These are phyloP conservation scores for Meloidogyne chitwoodi DNA, from an alignment of 1,140 invertebrate genomes.

Conservation along the genomic window DNA sequence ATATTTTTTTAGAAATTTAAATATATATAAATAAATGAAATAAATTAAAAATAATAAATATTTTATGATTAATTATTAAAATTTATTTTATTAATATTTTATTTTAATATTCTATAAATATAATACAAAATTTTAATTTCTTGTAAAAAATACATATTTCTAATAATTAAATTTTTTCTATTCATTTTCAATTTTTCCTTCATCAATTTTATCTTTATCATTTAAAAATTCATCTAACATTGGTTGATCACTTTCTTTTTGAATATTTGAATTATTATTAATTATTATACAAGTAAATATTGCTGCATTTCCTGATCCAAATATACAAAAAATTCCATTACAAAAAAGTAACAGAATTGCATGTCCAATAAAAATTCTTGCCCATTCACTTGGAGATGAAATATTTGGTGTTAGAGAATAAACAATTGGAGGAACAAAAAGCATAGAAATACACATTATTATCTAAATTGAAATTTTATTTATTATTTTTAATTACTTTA, in stretches of 20 bases:
- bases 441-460: constrained; percentile 30
- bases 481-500: too few species aligned
- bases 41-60: background rate
- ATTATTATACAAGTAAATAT: constrained; percentile 8
- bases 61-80: background rate
- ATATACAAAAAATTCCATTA: constrained; percentile 16
- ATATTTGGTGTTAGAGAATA: constrained; percentile 22
- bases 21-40: background rate
- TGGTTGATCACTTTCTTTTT: background rate
- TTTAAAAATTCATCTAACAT: background rate
- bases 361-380: constrained; percentile 20
- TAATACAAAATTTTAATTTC: too few species aligned
- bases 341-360: constrained; percentile 14
- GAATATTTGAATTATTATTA: background rate
- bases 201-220: background rate
- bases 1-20: background rate
- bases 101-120: too few species aligned
- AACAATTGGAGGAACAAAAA: constrained; percentile 22
- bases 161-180: too few species aligned
- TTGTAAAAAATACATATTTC: too few species aligned
- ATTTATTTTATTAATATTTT: background rate
- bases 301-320: constrained; percentile 19
- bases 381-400: constrained; percentile 18
- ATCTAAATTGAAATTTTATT: constrained; percentile 5
- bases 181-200: too few species aligned